Evolutionary conservation across 2,797 vertebrate genomes (phyloP), one percentile per base, ranked within the genome.

Genomic region (Lithobates pipiens): DNA sequence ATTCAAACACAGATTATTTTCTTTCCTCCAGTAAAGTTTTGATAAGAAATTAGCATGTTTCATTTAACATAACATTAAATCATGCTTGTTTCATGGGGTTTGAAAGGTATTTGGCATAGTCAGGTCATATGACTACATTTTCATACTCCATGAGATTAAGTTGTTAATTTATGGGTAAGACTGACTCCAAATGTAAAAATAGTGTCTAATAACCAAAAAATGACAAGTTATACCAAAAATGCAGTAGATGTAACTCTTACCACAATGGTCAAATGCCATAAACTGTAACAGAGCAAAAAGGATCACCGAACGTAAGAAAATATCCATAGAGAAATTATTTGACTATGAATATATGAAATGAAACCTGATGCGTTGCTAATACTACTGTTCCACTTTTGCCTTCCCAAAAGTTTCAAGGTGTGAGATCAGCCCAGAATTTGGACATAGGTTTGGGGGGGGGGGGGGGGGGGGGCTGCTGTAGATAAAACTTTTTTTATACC

Each of bases 51-150:
- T 77, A 86, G 50, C 39, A 68, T 83, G 76, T 77, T 78, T 57
- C 67, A 78, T 86, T 83, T 78, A 86, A 68, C 80, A 74, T 82
- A 77, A 86, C 54, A 86, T 86, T 57, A 86, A 82, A 82, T 82
- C 78, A 82, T 34, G 68, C 27, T 54, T 77, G 65, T 78, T 82
- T 67, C 44, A 57, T 72, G 44, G 80, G 69, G 36, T 77, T 82
- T 78, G 80, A 86, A 82, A 82, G 80, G 21, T 73, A 77, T 72
- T 82, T 86, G 80, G 85, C 85, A 77, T 73, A 72, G 27, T 27
- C 10, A 27, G 39, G 7, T 70, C 75, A 77, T 77, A 71, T 82
- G n/a, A 61, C 46, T 36, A 6, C 8, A 27, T 82, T 68, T 27
- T 36, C 63, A 13, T 25, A 73, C 75, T 75, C 75, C 75, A 42